These are phyloP conservation scores for Rambutsinella grinnellia DNA, from an alignment of 2,888 invertebrate species.

Conservation along the genomic window DNA sequence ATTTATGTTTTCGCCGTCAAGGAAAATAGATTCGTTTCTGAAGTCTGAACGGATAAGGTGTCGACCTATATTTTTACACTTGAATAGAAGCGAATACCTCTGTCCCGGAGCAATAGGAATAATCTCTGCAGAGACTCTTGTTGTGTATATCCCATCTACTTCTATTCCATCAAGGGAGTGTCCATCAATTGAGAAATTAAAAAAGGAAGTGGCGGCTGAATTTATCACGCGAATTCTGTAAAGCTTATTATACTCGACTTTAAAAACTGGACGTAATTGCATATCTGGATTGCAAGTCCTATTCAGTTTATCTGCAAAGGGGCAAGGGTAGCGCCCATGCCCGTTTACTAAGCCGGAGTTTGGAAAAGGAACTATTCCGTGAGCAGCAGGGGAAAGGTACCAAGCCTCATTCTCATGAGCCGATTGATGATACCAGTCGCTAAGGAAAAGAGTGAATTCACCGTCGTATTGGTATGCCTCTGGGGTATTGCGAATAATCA, in stretches of 20 bases:
- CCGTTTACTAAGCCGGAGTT: constrained; percentile 58
- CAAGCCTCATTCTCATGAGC: constrained; percentile 40
- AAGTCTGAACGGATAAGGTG: constrained; percentile 49
- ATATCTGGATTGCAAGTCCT: constrained; percentile 8
- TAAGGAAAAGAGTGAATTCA: constrained; percentile 49
- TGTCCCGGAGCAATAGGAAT: constrained; percentile 48
- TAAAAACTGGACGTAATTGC: constrained; percentile 39
- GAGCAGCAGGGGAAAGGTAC: constrained; percentile 5
- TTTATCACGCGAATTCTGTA: constrained; percentile 59
- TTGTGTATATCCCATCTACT: constrained; percentile 51
- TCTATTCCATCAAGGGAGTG: constrained; percentile 53
- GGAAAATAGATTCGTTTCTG: constrained; percentile 36
- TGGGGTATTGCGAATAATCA: constrained; percentile 31
- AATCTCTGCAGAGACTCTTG: constrained; percentile 13
- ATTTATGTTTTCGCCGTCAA: constrained; percentile 52
- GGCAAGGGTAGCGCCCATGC: constrained; percentile 51
- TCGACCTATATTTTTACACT: constrained; percentile 1
- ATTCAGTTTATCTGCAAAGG: constrained; percentile 27
- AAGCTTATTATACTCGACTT: constrained; percentile 18
- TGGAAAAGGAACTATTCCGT: constrained; percentile 54
- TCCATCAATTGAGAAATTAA: constrained; percentile 60
- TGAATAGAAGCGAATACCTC: constrained; percentile 59
- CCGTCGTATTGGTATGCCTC: constrained; percentile 45
- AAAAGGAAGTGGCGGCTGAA: constrained; percentile 42
- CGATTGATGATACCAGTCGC: constrained; percentile 50